Evolutionary conservation across 2,113 vertebrate genomes (phyloP), one percentile per base, ranked within the genome.

Genomic region (Etheostoma cragini): DNA sequence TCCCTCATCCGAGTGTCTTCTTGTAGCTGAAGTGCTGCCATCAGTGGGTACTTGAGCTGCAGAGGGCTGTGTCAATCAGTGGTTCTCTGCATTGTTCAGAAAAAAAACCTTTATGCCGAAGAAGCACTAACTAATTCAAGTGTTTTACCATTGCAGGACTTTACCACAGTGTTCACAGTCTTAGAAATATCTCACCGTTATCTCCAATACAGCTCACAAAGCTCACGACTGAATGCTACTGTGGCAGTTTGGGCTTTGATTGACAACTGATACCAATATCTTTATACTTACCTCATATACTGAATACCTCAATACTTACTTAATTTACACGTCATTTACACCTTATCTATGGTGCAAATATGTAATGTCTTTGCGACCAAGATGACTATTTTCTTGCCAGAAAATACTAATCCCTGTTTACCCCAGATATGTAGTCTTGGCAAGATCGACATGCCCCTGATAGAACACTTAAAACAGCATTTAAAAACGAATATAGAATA

Each of bases 11-110:
- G 53, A 62, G 74, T 62, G 76, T 78, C 87, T 79, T 82, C 77
- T 77, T 72, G 72, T 17, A 30, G 22, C 57, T 93, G 57, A 93
- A 88, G 88, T 79, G 82, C 70, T 68, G 64, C 74, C 84, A 82
- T 82, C 86, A 90, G 80, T 22, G 75, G 72, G 50, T 71, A 65
- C 87, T 89, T 76, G 57, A 86, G 84, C 50, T 33, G 61, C 58
- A 38, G 73, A 88, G 80, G 76, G 52, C 76, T 58, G 46, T 77
- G 85, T 80, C 84, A 72, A 42, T 77, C 47, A 72, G 15, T 65
- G 63, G 58, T 67, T 58, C 49, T 26, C 49, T 61, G 33, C 57
- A 84, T 87, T 87, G 85, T 88, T 13, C 21, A 6, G 60, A 73
- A 56, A 50, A 26, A 77, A 72, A 13, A 72, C 74, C 33, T 87